phyloP scores from a whole-genome alignment of 2,113 vertebrate genomes.

The Mastomys natalensis region DNA sequence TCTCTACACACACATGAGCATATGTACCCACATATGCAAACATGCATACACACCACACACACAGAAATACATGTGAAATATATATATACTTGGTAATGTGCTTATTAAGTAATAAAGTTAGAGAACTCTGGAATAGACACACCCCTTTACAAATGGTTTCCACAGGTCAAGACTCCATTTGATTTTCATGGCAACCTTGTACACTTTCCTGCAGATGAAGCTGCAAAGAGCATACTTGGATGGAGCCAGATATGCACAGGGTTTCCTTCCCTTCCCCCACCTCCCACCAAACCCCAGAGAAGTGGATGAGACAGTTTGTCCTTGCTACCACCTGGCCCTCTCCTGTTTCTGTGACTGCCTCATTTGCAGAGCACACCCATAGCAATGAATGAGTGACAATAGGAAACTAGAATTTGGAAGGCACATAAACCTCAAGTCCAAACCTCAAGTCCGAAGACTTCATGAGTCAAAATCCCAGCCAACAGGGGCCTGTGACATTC shows the following conservation, averaged over 20 bases:
- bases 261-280: too few relatives aligned
- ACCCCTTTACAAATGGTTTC: not conserved
- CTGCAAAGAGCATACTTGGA: not conserved
- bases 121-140: not conserved
- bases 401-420: not conserved
- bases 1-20: not conserved
- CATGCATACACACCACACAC: not conserved
- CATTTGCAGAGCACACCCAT: not conserved
- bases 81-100: not conserved
- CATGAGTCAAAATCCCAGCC: not conserved
- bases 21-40: not conserved
- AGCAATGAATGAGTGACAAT: constrained; percentile 2
- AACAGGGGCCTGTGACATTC: not conserved
- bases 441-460: not conserved
- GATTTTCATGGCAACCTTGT: not conserved
- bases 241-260: not conserved
- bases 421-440: not conserved
- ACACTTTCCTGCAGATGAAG: not conserved
- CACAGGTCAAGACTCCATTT: not conserved
- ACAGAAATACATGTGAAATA: not conserved
- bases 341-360: not conserved
- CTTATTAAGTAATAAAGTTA: not conserved
- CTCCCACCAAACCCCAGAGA: not conserved
- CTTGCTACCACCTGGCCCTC: not conserved
- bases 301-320: not conserved